Conservation (phyloP, 1,140 invertebrate species). For the Brachionus koreanus region DNA sequence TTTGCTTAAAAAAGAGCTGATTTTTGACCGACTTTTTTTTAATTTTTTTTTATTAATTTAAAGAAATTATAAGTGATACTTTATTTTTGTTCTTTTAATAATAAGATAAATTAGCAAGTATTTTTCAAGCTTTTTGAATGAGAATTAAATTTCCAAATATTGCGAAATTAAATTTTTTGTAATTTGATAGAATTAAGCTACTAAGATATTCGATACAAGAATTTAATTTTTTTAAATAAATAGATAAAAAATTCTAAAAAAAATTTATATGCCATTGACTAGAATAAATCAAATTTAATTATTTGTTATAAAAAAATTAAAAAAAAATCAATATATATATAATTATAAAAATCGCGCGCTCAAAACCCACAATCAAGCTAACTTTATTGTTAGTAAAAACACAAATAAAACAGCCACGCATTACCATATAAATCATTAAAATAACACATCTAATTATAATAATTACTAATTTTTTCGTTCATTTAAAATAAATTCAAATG, state of each 20-base stretch:
- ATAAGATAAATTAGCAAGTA: too few species aligned
- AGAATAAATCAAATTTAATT: neutral
- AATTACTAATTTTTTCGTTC: neutral
- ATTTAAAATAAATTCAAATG: neutral
- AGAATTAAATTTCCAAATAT: too few species aligned
- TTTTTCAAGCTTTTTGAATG: too few species aligned
- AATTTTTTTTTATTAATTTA: neutral
- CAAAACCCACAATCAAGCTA: neutral
- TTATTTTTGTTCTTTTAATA: neutral
- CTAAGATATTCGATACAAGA: neutral
- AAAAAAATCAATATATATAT: neutral
- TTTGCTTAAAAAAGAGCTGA: neutral
- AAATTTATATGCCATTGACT: neutral
- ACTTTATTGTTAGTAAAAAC: neutral
- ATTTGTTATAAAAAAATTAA: neutral
- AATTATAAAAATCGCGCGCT: neutral
- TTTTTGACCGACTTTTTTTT: neutral
- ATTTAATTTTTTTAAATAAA: neutral
- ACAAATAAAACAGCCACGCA: neutral
- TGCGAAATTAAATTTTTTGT: too few species aligned
- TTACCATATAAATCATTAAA: neutral
- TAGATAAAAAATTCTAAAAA: neutral
- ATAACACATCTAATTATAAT: neutral
- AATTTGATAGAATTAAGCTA: neutral
- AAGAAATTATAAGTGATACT: neutral